These are phyloP conservation scores for Pampusana beccarii DNA, from an alignment of 2,113 vertebrate genomes.

Conservation along the genomic window DNA sequence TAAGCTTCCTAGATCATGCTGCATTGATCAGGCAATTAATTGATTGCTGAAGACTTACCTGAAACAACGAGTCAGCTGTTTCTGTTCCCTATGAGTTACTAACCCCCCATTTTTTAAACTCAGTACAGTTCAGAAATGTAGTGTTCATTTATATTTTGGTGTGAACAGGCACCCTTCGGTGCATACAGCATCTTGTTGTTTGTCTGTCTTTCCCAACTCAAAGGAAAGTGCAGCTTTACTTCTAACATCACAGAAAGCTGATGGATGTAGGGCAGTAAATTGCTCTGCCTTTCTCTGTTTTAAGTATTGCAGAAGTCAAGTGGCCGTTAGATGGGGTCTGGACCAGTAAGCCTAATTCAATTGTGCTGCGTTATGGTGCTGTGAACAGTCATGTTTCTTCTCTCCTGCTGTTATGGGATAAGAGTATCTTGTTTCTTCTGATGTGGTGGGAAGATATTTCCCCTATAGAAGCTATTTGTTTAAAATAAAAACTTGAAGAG, in stretches of 20 bases:
- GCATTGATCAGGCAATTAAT: conserved; percentile 71
- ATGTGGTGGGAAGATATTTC: background rate
- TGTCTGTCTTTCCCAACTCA: background rate
- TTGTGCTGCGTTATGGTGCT: background rate
- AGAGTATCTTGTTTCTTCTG: background rate
- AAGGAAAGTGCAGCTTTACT: background rate
- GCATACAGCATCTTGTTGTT: background rate
- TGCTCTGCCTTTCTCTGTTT: background rate
- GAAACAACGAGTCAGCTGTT: conserved; percentile 57
- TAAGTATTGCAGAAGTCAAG: background rate
- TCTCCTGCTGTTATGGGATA: background rate
- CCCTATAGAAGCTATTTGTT: background rate
- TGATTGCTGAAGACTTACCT: conserved; percentile 55
- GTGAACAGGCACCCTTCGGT: background rate
- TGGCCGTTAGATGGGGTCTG: background rate
- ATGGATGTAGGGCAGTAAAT: background rate
- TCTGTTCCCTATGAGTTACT: conserved; percentile 30
- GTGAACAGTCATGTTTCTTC: background rate
- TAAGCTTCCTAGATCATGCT: conserved; percentile 52
- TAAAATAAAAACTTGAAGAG: background rate
- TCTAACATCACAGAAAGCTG: background rate
- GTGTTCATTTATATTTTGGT: background rate
- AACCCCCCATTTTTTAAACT: background rate
- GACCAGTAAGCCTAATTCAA: background rate
- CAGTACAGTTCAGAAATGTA: background rate